Base-by-base conservation (phyloP, 2,888 invertebrate genomes). In the Machimus rusticus region DNA sequence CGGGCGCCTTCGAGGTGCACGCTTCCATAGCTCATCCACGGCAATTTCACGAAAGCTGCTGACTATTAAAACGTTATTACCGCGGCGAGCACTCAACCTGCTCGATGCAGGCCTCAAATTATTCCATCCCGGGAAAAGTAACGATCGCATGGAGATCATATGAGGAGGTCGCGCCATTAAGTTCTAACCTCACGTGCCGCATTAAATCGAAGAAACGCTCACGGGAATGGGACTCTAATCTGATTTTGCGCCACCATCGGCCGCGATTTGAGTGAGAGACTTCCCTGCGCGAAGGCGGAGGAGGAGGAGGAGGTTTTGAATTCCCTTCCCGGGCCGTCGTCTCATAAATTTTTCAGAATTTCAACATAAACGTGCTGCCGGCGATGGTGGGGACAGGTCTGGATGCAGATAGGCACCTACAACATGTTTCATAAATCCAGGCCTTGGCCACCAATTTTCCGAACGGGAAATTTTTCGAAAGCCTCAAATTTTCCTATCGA, bases 111-210 rank as follows among this genome's bases (percentile, higher is more conserved):
- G 37, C 55, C 57, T 82, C 55, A 82, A 82, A 82, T 82, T 82
- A 82, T 82, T 34, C 57, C 66, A 66, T 66, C 66, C 5, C 57
- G 55, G 34, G 31, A 66, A 82, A 82, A 82, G 82, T 51, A 82
- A 66, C 82, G 34, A 82, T 82, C 66, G 55, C 57, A n/a, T n/a
- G 28, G 82, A 82, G 82, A 82, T 82, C 82, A 82, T 82, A 82
- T 28, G 57, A 51, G 82, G 82, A 82, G 82, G 82, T 82, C 82
- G 57, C 37, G 28, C 82, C 37, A 82, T 82, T 82, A 82, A 82
- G 57, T 82, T 66, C 82, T 82, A 82, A 82, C 82, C 82, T 82
- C 82, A 82, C 82, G 82, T 82, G 82, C 82, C 82, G 51, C 66
- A 82, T 82, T 82, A 82, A 82, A 57, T 82, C 37, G 5, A 34